Evolutionary conservation across 2,113 vertebrate species (phyloP), one percentile per base, ranked within the genome.

Genomic region (Dicerorhinus sumatrensis): DNA sequence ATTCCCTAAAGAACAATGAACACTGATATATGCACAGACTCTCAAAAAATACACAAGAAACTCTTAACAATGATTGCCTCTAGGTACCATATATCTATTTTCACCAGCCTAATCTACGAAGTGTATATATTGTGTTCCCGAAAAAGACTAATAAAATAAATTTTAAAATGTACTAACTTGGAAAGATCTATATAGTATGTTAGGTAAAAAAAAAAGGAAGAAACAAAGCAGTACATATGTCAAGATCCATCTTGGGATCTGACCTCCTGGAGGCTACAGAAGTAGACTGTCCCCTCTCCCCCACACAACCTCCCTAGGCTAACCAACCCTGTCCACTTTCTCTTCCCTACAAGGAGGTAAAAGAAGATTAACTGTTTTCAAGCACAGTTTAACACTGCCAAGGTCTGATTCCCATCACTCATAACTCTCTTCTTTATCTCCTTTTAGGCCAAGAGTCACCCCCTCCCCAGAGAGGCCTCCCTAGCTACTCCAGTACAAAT

Each of bases 301-400:
- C 33, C 25, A 56, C 17, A 76, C 29, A 70, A n/a, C 31, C 51
- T 65, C 54, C 70, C 29, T 33, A 51, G 31, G 17, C 48, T 51
- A 75, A 67, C 39, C 76, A 63, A 83, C 5, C 60, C 36, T 16
- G 27, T 9, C 39, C 13, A 95, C 7, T 42, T 12, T 9, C 31
- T n/a, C 7, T 67, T 85, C 39, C 79, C 67, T 90, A 33, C 31
- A 86, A 67, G 65, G 73, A 86, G 51, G 54, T 87, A 82, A 69
- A 87, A 91, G 36, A 62, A 79, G 33, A 88, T 51, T 31, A 92
- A 70, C 81, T 96, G 56, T 91, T 65, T 67, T 79, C 69, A 72
- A 72, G 70, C 31, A 67, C 36, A 81, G 54, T 21, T 82, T 73
- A 96, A 75, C 36, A 73, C 65, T 54, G 16, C 21, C 54, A 92